phyloP scores from a whole-genome alignment of 2,113 vertebrate genomes.

The Platichthys stellatus region DNA sequence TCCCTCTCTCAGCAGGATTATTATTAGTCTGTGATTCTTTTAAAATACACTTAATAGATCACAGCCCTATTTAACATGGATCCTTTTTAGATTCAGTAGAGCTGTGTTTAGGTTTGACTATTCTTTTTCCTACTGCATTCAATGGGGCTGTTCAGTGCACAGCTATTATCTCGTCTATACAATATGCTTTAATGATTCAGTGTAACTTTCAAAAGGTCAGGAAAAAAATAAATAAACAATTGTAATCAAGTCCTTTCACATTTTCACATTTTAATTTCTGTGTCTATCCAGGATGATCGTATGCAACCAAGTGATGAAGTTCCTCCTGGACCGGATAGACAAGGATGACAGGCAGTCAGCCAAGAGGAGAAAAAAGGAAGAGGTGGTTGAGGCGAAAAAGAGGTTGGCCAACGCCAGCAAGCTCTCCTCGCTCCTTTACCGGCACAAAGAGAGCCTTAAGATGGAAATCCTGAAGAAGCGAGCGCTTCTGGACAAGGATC shows the following conservation, averaged over 20 bases:
- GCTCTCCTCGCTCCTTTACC: conserved; percentile 94
- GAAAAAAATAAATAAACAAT: neutral
- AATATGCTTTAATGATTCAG: neutral
- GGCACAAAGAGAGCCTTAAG: conserved; percentile 97
- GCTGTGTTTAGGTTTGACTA: neutral
- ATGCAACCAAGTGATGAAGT: conserved; percentile 99
- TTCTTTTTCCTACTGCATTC: neutral
- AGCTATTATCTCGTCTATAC: neutral
- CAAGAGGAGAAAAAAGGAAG: conserved; percentile 94
- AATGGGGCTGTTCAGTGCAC: neutral
- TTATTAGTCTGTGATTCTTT: conserved; percentile 36
- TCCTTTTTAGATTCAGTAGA: conserved; percentile 34
- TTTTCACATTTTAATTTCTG: neutral
- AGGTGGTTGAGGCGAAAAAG: conserved; percentile 94
- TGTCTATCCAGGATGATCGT: conserved; percentile 91
- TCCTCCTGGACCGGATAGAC: conserved; percentile 98
- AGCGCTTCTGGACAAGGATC: conserved; percentile 95
- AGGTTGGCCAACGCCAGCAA: conserved; percentile 94
- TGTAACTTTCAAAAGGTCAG: neutral
- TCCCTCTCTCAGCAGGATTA: conserved; percentile 42
- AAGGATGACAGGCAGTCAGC: conserved; percentile 96
- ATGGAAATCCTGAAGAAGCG: conserved; percentile 97
- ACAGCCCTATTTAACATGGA: conserved; percentile 23
- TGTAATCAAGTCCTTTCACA: neutral
- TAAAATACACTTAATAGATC: conserved; percentile 6